Conservation (phyloP, 1,140 invertebrate species). For the Chionoecetes opilio region DNA sequence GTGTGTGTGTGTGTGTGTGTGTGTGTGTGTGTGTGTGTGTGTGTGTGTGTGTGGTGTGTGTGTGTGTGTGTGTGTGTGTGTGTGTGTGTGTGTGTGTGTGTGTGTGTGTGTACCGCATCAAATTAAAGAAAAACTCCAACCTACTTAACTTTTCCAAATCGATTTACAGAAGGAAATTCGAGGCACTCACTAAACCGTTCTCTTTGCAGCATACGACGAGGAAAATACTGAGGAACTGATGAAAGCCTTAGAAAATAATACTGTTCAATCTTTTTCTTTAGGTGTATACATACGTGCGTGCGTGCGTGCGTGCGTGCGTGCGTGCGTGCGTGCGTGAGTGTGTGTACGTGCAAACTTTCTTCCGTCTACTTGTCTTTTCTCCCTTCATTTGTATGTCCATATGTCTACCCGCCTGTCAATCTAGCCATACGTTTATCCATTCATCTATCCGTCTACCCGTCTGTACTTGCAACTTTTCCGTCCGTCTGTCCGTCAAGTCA, state of each 20-base stretch:
- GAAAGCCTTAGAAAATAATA: not conserved
- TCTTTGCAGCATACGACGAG: not conserved
- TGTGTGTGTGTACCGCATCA: too few species aligned
- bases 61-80: too few species aligned
- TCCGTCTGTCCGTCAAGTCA: not conserved
- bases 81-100: too few species aligned
- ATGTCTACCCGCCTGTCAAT: not conserved
- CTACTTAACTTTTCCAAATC: not conserved
- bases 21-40: too few species aligned
- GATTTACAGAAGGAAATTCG: not conserved
- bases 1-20: too few species aligned
- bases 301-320: slow-evolving; percentile 39
- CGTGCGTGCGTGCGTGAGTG: slow-evolving; percentile 7
- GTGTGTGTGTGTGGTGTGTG: too few species aligned
- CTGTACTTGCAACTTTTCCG: not conserved
- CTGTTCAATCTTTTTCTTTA: not conserved
- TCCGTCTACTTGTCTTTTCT: not conserved
- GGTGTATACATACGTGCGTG: slow-evolving; percentile 33
- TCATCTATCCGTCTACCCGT: not conserved
- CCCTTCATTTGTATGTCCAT: not conserved
- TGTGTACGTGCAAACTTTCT: not conserved
- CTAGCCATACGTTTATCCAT: not conserved
- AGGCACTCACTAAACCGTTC: too few species aligned
- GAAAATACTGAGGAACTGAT: too few species aligned
- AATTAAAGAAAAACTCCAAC: too few species aligned